Evolutionary conservation across 2,888 invertebrate species (phyloP), one percentile per base, ranked within the genome.

Genomic region (Nomada ruficornis): DNA sequence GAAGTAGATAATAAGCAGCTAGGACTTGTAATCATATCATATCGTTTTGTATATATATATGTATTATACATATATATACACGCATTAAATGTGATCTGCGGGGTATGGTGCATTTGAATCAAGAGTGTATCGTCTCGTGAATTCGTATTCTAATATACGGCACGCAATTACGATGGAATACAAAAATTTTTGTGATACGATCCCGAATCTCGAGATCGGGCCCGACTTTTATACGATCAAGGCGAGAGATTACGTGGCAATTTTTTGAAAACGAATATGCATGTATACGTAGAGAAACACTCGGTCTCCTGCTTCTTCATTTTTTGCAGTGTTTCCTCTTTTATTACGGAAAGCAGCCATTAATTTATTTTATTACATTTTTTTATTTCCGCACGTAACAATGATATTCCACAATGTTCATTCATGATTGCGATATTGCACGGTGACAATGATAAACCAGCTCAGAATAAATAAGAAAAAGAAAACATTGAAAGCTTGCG

Each of bases 21-120:
- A 90, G 91, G 84, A 87, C 84, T 89, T 87, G 87, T 89, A 91
- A 91, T 77, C 91, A 91, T 91, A 91, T 91, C 91, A 91, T 89
- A 87, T 88, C 79, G 69, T 87, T 87, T 57, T 87, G 85, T 82
- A 78, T 70, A 83, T 78, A 68, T 75, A 80, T 77, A 74, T 69
- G 73, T 47, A 67, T 67, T 67, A 54, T 59, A 69, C 57, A 84
- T 77, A 74, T 86, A 70, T 60, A 59, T 70, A 59, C n/a, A 73
- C 29, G 44, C 55, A 64, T 57, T 80, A 63, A 57, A 80, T 57
- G 80, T 68, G 80, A 80, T 80, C 57, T 78, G 78, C 86, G 86
- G 81, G 80, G 79, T 72, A 71, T 20, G 85, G 80, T 71, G 84
- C 85, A 57, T 73, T 83, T 68, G 73, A 85, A 76, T 88, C 85